Percentiles rank a stretch among this genome's conserved stretches.
These are phyloP conservation scores for Hemibagrus guttatus DNA, from an alignment of 2,797 vertebrate genomes.

Conservation along the genomic window DNA sequence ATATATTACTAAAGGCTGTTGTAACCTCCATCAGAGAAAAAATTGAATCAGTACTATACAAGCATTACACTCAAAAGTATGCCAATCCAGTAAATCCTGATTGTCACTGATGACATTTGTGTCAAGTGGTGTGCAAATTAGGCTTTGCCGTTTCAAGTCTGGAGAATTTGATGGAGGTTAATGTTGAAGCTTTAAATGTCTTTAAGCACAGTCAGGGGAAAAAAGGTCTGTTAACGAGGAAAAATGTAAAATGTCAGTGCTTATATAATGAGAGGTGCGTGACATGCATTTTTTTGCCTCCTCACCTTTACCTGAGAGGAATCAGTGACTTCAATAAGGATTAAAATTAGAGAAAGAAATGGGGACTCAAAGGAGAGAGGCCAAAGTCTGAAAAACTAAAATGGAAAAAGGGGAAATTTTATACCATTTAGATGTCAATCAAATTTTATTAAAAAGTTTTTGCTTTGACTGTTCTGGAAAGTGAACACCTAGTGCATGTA, in stretches of 20 bases:
- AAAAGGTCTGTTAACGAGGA: slow-evolving; percentile 47
- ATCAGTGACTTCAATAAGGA: slow-evolving; percentile 35
- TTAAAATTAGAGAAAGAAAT: slow-evolving; percentile 40
- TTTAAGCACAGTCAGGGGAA: slow-evolving; percentile 45
- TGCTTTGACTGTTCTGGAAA: not conserved
- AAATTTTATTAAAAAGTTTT: not conserved
- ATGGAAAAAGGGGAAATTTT: not conserved
- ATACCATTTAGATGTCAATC: not conserved
- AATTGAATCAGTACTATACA: not conserved
- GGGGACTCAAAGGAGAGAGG: slow-evolving; percentile 28
- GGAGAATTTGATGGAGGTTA: slow-evolving; percentile 46
- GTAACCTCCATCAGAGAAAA: not conserved
- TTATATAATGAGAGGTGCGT: slow-evolving; percentile 53
- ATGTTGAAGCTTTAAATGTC: slow-evolving; percentile 47
- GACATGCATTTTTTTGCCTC: slow-evolving; percentile 37
- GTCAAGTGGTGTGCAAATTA: slow-evolving; percentile 55
- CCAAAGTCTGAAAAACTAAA: slow-evolving; percentile 31
- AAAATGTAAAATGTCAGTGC: slow-evolving; percentile 58
- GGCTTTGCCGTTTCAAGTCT: slow-evolving; percentile 41
- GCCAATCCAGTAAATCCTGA: slow-evolving; percentile 49
- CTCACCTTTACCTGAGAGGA: slow-evolving; percentile 56
- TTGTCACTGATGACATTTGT: slow-evolving; percentile 60
- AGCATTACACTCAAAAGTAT: slow-evolving; percentile 21
- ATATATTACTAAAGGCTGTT: not conserved
- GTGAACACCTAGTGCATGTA: not conserved